phyloP scores from a whole-genome alignment of 2,113 vertebrate species.

The Rhodinocichla rosea region DNA sequence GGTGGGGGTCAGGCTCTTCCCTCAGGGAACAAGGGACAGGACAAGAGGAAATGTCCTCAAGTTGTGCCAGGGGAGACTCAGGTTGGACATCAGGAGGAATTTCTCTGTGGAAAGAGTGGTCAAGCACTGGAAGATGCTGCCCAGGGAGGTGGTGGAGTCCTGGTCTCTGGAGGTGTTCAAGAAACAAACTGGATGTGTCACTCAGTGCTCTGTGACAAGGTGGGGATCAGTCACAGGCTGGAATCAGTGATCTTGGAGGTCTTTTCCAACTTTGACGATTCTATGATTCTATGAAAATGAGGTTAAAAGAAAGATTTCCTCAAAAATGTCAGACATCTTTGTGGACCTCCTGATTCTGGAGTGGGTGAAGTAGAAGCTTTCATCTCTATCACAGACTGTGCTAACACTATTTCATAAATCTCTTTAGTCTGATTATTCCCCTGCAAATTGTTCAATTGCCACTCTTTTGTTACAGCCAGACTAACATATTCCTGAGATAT shows the following conservation, averaged over 20 bases:
- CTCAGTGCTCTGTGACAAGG: background rate
- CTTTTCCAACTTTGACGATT: background rate
- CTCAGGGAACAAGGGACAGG: background rate
- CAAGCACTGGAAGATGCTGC: rapidly evolving
- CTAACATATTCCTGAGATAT: background rate
- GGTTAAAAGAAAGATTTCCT: background rate
- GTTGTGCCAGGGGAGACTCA: background rate
- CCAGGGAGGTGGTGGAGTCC: background rate
- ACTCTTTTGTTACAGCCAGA: background rate
- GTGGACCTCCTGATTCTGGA: background rate
- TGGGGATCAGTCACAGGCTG: background rate
- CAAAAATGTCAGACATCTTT: background rate
- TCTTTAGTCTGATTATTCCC: background rate
- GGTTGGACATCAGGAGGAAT: background rate
- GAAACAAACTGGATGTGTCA: background rate
- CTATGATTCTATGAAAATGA: background rate
- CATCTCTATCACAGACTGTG: rapidly evolving
- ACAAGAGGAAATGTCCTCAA: background rate
- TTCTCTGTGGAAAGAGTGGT: background rate
- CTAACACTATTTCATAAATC: background rate
- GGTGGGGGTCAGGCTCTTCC: background rate
- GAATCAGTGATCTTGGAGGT: background rate
- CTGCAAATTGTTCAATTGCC: background rate
- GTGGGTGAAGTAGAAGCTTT: background rate
- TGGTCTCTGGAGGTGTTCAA: background rate